phyloP scores from a whole-genome alignment of 1,140 invertebrate genomes.

The Thaumetopoea pityocampa region DNA sequence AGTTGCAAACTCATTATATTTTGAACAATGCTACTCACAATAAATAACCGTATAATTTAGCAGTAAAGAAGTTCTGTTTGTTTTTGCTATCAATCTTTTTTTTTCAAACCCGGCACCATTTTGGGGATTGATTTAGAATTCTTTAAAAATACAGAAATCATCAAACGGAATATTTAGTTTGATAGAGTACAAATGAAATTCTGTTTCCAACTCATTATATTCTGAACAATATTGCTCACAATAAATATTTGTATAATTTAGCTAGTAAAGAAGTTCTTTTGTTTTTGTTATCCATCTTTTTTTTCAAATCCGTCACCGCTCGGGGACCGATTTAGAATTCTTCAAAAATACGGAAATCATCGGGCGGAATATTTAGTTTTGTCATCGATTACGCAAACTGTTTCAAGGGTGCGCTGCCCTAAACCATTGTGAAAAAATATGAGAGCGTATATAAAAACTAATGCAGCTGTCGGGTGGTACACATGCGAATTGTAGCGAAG shows the following conservation, averaged over 20 bases:
- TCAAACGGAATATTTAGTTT: slow-evolving; percentile 73
- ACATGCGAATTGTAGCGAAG: slow-evolving; percentile 70
- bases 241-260: slow-evolving; percentile 4
- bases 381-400: slow-evolving; percentile 76
- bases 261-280: slow-evolving; percentile 16
- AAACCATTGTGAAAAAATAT: slow-evolving; percentile 70
- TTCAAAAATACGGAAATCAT: slow-evolving; percentile 74
- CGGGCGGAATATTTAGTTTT: slow-evolving; percentile 75
- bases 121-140: slow-evolving; percentile 26
- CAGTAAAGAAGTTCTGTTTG: slow-evolving; percentile 9
- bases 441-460: slow-evolving; percentile 70
- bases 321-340: slow-evolving; percentile 29
- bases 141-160: slow-evolving; percentile 72
- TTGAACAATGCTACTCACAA: slow-evolving; percentile 11
- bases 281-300: slow-evolving; percentile 24
- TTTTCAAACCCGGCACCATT: slow-evolving; percentile 15
- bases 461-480: slow-evolving; percentile 69
- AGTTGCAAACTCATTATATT: slow-evolving; percentile 2
- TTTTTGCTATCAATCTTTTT: slow-evolving; percentile 20
- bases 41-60: too few species aligned
- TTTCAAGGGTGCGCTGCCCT: slow-evolving; percentile 71
- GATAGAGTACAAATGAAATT: slow-evolving; percentile 8
- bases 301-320: slow-evolving; percentile 19
- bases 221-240: slow-evolving; percentile 10
- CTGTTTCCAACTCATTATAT: slow-evolving; percentile 1